A percentile compares a stretch with the other conserved stretches of the same genome.
phyloP scores from a whole-genome alignment of 2,797 vertebrate species.

The Xiphophorus birchmanni region DNA sequence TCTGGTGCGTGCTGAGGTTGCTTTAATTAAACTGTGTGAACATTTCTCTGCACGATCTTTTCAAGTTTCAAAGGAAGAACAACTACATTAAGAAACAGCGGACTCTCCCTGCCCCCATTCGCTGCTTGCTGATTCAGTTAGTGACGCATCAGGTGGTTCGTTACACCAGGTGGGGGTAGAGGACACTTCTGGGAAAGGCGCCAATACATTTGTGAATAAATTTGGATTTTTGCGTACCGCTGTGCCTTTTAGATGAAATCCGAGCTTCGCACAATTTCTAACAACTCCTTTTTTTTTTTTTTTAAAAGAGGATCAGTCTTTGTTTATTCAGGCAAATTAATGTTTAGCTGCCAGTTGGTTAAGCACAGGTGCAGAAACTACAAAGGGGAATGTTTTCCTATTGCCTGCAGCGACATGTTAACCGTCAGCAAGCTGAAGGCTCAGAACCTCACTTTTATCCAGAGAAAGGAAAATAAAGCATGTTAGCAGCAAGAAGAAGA shows the following conservation, averaged over 20 bases:
- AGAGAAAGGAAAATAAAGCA: not conserved
- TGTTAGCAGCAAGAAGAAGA: not conserved
- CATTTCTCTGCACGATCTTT: constrained; percentile 32
- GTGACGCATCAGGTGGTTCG: not conserved
- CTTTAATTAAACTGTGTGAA: constrained; percentile 23
- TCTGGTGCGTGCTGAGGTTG: constrained; percentile 17
- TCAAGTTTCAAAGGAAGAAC: constrained; percentile 39
- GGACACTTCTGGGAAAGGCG: not conserved
- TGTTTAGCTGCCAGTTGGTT: not conserved
- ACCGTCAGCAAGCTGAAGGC: constrained; percentile 1
- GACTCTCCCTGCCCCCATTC: constrained; percentile 31
- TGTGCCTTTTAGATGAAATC: not conserved
- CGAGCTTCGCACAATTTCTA: not conserved
- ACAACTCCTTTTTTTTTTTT: not conserved
- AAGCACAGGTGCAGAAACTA: constrained; percentile 7
- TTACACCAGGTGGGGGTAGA: not conserved
- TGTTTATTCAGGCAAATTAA: not conserved
- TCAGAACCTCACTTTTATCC: not conserved
- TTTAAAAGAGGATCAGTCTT: not conserved
- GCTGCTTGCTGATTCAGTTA: constrained; percentile 2
- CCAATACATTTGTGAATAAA: not conserved
- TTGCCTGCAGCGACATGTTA: constrained; percentile 5
- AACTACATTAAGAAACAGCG: constrained; percentile 63
- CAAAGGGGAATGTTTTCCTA: not conserved
- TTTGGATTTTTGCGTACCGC: not conserved